These are phyloP conservation scores for Columba livia DNA, from an alignment of 2,113 vertebrate genomes.

Conservation along the genomic window DNA sequence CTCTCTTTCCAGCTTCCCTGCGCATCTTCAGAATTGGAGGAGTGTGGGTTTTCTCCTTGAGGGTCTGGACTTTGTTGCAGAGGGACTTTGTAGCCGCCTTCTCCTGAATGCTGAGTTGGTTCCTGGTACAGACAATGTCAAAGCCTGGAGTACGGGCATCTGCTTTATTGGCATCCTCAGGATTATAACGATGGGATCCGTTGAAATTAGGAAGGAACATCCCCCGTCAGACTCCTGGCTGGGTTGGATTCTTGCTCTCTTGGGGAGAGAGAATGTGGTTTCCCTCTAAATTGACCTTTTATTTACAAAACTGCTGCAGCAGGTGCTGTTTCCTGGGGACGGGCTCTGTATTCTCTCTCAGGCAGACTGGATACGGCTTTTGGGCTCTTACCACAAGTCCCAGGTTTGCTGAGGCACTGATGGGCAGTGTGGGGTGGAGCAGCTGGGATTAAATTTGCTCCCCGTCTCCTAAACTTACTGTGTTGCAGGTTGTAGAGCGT, in stretches of 20 bases:
- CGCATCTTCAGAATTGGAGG: not conserved
- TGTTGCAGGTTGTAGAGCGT: fast-evolving
- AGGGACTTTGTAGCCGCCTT: not conserved
- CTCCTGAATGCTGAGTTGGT: not conserved
- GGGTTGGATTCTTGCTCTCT: not conserved
- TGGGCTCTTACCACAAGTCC: not conserved
- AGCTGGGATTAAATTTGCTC: not conserved
- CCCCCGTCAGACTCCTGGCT: not conserved
- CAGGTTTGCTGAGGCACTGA: not conserved
- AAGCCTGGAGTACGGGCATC: not conserved
- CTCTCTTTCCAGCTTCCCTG: not conserved
- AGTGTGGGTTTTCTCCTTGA: not conserved
- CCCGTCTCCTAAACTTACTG: not conserved
- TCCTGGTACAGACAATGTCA: not conserved
- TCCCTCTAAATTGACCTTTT: not conserved
- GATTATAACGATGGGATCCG: fast-evolving
- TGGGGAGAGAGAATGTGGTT: not conserved
- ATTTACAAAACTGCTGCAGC: not conserved
- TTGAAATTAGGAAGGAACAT: not conserved
- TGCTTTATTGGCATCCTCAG: not conserved
- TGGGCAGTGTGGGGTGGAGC: not conserved
- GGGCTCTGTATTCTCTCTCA: not conserved
- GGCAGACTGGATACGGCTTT: not conserved
- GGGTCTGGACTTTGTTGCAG: not conserved
- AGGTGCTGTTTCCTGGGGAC: not conserved